Conservation (phyloP, 2,888 invertebrate species). For the Pteria penguin region DNA sequence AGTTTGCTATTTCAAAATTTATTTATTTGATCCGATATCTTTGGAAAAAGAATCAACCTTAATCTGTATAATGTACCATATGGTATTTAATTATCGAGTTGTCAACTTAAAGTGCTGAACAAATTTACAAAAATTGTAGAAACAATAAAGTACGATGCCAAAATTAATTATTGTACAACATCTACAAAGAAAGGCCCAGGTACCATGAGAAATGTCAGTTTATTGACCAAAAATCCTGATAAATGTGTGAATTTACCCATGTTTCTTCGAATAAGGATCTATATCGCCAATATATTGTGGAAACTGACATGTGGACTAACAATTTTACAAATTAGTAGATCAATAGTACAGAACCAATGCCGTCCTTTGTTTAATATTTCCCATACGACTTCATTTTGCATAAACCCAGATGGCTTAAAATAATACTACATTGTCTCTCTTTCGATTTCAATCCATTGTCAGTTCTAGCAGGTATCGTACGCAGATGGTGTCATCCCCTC, state of each 20-base stretch:
- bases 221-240: no score
- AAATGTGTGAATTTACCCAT: neutral
- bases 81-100: no score
- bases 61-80: no score
- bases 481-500: constrained; percentile 6
- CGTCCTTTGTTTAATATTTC: constrained; percentile 3
- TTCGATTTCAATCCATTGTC: neutral
- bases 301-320: neutral
- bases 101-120: no score
- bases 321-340: neutral
- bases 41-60: no score
- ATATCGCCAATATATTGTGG: neutral
- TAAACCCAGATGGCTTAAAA: constrained; percentile 6
- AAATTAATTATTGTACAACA: no score
- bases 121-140: no score
- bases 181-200: no score
- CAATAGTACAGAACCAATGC: neutral
- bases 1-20: no score
- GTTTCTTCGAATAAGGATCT: neutral
- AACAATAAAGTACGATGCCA: no score
- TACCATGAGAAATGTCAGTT: no score
- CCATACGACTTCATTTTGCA: constrained; percentile 3
- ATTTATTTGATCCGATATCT: no score
- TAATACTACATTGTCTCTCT: neutral
- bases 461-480: neutral